Conservation (phyloP, 2,113 vertebrate species). For the Globicephala melas region DNA sequence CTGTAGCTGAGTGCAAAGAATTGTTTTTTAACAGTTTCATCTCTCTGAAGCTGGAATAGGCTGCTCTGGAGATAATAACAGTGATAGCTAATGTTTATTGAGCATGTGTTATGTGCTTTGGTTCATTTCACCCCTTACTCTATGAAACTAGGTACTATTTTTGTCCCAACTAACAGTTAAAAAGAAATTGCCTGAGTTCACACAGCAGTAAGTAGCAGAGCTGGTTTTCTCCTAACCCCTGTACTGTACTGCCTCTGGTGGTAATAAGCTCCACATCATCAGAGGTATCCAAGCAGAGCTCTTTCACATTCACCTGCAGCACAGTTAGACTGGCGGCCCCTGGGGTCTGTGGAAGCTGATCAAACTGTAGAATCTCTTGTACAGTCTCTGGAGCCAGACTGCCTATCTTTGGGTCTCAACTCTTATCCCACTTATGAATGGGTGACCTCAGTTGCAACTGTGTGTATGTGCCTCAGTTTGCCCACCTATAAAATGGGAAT, state of each 20-base stretch:
- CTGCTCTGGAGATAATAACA: neutral
- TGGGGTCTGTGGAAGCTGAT: neutral
- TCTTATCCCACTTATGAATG: neutral
- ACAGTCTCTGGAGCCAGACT: neutral
- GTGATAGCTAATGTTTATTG: slow-evolving; percentile 41
- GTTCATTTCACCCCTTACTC: slow-evolving; percentile 21
- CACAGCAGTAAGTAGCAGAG: neutral
- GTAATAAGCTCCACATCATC: neutral
- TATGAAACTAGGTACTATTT: slow-evolving; percentile 38
- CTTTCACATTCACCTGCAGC: neutral
- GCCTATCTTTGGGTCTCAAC: neutral
- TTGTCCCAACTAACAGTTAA: neutral
- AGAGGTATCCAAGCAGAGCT: neutral
- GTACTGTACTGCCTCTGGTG: neutral
- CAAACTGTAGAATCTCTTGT: neutral
- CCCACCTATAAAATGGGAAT: neutral
- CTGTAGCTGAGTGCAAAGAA: neutral
- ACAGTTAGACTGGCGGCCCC: neutral
- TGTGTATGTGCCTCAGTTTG: neutral
- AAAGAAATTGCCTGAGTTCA: neutral
- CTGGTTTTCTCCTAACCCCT: neutral
- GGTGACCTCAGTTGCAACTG: neutral
- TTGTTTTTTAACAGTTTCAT: neutral
- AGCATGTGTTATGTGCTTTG: slow-evolving; percentile 36
- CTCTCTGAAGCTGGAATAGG: neutral